phyloP scores from a whole-genome alignment of 2,797 vertebrate genomes.

The Hylomyscus alleni region DNA sequence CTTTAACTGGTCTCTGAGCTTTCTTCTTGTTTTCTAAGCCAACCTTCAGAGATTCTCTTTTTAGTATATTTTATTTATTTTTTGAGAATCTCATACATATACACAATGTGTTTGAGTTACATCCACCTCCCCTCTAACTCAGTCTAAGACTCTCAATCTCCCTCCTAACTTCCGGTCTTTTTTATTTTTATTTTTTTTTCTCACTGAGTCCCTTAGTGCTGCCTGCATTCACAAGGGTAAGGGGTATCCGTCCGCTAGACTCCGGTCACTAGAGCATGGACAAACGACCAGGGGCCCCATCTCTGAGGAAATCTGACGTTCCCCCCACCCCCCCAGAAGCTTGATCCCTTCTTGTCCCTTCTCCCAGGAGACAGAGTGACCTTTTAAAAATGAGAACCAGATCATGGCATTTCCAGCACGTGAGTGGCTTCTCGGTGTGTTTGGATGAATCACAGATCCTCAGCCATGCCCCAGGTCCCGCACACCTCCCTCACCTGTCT shows the following conservation, averaged over 20 bases:
- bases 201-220: no score
- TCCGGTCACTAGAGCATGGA: not conserved
- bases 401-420: not conserved
- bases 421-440: not conserved
- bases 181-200: not conserved
- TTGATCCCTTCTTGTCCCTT: not conserved
- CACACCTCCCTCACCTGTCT: not conserved
- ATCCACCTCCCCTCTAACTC: not conserved
- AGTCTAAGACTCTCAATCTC: not conserved
- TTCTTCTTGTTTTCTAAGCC: not conserved
- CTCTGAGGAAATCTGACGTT: no score
- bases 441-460: not conserved
- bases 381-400: conserved; percentile 17
- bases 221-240: not conserved
- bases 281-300: not conserved
- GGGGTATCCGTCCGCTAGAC: not conserved
- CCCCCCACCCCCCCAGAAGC: not conserved
- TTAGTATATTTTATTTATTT: not conserved
- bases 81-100: not conserved
- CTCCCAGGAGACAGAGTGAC: not conserved
- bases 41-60: not conserved
- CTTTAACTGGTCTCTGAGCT: not conserved
- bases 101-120: not conserved
- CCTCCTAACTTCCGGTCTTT: not conserved
- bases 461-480: not conserved